Evolutionary conservation across 2,797 vertebrate species (phyloP).

Genomic region (Channallabes apus): DNA sequence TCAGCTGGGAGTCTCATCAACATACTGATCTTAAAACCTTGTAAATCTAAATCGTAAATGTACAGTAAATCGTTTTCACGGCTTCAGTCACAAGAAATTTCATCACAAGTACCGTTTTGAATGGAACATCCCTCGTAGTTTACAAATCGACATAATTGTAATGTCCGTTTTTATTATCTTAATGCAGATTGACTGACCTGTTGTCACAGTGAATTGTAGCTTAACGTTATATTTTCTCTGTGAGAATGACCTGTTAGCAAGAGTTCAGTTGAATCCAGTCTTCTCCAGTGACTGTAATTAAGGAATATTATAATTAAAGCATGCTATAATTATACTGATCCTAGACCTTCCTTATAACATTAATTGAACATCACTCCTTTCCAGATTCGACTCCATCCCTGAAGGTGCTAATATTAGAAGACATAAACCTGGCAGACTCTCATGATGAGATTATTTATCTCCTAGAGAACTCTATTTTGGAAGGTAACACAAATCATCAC

Average conservation of each 20-base stretch:
- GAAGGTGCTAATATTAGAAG: constrained; percentile 80
- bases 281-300: not conserved
- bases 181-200: not conserved
- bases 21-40: too few species aligned
- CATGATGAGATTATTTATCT: constrained; percentile 82
- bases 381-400: constrained; percentile 77
- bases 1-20: too few species aligned
- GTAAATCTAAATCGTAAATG: too few species aligned
- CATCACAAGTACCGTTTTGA: too few species aligned
- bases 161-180: not conserved
- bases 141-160: not conserved
- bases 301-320: not conserved
- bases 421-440: constrained; percentile 84
- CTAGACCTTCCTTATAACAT: not conserved
- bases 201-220: not conserved
- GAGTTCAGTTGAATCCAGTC: not conserved
- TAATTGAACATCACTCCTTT: constrained; percentile 18
- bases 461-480: constrained; percentile 75
- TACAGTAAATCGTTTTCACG: too few species aligned
- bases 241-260: not conserved
- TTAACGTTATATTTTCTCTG: not conserved
- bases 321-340: not conserved
- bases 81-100: too few species aligned
- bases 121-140: too few species aligned
- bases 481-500: constrained; percentile 73